Evolutionary conservation across 1,140 invertebrate genomes (phyloP).

Genomic region (Drusus annulatus): DNA sequence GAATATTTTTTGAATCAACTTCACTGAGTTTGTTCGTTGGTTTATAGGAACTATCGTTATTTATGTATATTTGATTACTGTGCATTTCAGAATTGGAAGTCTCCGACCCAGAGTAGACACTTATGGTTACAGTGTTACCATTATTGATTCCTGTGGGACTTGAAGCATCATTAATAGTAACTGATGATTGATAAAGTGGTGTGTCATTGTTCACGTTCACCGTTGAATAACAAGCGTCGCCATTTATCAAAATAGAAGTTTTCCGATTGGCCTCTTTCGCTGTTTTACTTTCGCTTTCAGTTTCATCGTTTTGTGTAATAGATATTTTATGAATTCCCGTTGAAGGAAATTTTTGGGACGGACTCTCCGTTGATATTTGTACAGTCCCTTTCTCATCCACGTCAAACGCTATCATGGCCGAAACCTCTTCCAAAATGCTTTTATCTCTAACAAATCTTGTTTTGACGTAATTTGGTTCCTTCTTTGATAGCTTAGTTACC

Average conservation of each 20-base stretch:
- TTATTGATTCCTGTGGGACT: conserved; percentile 67
- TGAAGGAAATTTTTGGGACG: conserved; percentile 44
- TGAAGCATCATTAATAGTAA: conserved; percentile 74
- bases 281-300: conserved; percentile 23
- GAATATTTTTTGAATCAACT: conserved; percentile 26
- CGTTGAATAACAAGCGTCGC: conserved; percentile 79
- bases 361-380: conserved; percentile 47
- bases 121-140: conserved; percentile 73
- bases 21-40: conserved; percentile 58
- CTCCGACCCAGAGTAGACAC: conserved; percentile 62
- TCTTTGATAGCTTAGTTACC: conserved; percentile 60
- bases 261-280: conserved; percentile 70
- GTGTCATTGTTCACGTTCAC: conserved; percentile 76
- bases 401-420: conserved; percentile 41
- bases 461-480: conserved; percentile 70
- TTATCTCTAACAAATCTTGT: conserved; percentile 68
- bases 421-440: conserved; percentile 47
- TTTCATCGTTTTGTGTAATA: conserved; percentile 53
- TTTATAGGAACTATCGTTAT: conserved; percentile 60
- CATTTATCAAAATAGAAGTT: conserved; percentile 84
- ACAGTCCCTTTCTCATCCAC: conserved; percentile 51
- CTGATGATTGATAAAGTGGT: conserved; percentile 78
- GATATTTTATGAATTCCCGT: conserved; percentile 54
- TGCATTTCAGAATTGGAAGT: conserved; percentile 47
- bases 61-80: conserved; percentile 68